A percentile compares a stretch with the other conserved stretches of the same genome.
Evolutionary conservation across 2,888 invertebrate genomes (phyloP).

Genomic region (Homarus gammarus): DNA sequence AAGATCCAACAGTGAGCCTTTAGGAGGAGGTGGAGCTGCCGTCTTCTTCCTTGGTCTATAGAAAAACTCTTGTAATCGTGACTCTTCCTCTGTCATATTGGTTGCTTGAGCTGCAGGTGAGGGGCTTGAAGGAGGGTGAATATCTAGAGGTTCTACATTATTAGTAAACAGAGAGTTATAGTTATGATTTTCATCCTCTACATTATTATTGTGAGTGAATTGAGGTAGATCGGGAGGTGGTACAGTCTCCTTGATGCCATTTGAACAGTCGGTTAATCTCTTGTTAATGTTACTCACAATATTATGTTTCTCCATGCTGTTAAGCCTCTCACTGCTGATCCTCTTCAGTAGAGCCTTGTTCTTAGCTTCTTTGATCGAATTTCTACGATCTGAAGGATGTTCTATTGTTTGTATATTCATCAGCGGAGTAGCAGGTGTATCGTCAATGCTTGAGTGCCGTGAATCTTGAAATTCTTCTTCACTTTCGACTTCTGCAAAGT

Average conservation of each 20-base stretch:
- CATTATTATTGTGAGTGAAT: neutral
- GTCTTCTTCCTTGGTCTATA: slow-evolving; percentile 32
- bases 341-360: slow-evolving; percentile 43
- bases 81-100: neutral
- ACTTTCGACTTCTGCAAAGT: neutral
- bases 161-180: neutral
- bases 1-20: slow-evolving; percentile 47
- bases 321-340: slow-evolving; percentile 30
- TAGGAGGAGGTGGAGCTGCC: slow-evolving; percentile 31
- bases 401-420: slow-evolving; percentile 47
- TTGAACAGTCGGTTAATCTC: neutral
- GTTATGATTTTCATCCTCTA: neutral
- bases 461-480: neutral
- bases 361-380: slow-evolving; percentile 59
- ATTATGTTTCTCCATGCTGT: neutral
- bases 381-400: slow-evolving; percentile 57
- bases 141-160: neutral
- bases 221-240: neutral
- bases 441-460: neutral
- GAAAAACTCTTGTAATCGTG: neutral
- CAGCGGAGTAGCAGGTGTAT: slow-evolving; percentile 24
- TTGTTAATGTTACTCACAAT: neutral
- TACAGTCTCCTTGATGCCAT: neutral
- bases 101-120: neutral
- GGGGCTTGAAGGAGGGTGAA: neutral